Evolutionary conservation across 2,113 vertebrate genomes (phyloP).

Genomic region (Rhombomys opimus): DNA sequence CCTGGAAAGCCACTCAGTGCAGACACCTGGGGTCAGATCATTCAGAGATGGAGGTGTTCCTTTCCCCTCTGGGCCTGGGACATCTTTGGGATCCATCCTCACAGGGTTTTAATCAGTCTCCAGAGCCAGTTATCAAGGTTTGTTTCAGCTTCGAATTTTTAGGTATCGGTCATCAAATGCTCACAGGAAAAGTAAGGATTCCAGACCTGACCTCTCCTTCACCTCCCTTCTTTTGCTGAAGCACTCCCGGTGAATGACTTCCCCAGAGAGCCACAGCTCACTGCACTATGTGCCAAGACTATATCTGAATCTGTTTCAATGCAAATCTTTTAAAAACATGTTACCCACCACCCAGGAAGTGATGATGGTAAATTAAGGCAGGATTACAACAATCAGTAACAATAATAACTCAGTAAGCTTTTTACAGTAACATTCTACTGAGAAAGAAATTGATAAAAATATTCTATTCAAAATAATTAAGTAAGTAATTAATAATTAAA

Average conservation of each 20-base stretch:
- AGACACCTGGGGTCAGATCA: constrained; percentile 38
- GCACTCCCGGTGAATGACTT: constrained; percentile 34
- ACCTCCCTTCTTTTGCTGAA: constrained; percentile 50
- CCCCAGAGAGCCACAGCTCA: constrained; percentile 66
- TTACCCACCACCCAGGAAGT: not conserved
- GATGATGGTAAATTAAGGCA: not conserved
- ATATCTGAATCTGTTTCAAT: constrained; percentile 45
- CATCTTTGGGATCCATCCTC: not conserved
- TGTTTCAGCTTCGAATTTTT: constrained; percentile 38
- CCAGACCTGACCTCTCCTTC: not conserved
- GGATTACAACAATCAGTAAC: not conserved
- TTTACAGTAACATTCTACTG: not conserved
- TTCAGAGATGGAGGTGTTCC: not conserved
- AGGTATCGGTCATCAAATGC: constrained; percentile 14
- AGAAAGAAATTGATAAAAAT: not conserved
- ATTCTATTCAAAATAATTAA: not conserved
- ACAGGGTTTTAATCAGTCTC: not conserved
- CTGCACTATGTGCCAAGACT: constrained; percentile 39
- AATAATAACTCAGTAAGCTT: not conserved
- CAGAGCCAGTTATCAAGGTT: not conserved
- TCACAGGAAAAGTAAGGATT: not conserved
- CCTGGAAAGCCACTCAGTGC: constrained; percentile 46
- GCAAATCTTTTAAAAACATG: constrained; percentile 54
- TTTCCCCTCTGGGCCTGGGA: not conserved
- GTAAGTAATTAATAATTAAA: not conserved